Percentiles rank a stretch among this genome's conserved stretches.
Conservation (phyloP, 2,113 vertebrate species). For the Ascaphus truei region DNA sequence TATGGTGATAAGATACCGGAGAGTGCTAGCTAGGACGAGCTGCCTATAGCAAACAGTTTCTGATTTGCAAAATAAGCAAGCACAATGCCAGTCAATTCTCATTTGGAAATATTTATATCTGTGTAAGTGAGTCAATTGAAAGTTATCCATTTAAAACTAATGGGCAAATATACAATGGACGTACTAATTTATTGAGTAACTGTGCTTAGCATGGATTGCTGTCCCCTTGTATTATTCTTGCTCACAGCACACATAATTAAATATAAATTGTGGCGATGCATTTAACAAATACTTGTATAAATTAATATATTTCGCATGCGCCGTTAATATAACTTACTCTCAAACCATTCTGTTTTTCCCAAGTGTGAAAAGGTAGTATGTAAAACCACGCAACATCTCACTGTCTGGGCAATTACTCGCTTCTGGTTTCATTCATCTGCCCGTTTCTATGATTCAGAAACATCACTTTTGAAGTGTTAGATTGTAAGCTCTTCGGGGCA, state of each 20-base stretch:
- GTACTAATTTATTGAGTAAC: constrained; percentile 26
- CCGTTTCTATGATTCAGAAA: not conserved
- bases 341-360: not conserved
- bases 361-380: not conserved
- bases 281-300: constrained; percentile 11
- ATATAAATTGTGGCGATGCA: constrained; percentile 38
- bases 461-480: constrained; percentile 34
- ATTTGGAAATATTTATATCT: constrained; percentile 49
- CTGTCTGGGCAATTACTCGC: not conserved
- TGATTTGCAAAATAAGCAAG: constrained; percentile 52
- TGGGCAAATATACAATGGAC: constrained; percentile 49
- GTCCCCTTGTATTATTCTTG: constrained; percentile 38
- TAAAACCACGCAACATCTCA: not conserved
- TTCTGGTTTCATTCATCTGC: not conserved
- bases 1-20: constrained; percentile 49
- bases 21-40: constrained; percentile 40
- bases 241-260: constrained; percentile 27
- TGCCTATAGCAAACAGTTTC: constrained; percentile 55
- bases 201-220: constrained; percentile 21
- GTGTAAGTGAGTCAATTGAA: constrained; percentile 52
- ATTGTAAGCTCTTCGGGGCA: no score
- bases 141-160: constrained; percentile 64
- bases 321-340: constrained; percentile 5
- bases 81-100: constrained; percentile 44
- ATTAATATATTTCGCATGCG: not conserved